Base-by-base conservation (phyloP, 2,888 invertebrate genomes). In the Zele albiditarsus region DNA sequence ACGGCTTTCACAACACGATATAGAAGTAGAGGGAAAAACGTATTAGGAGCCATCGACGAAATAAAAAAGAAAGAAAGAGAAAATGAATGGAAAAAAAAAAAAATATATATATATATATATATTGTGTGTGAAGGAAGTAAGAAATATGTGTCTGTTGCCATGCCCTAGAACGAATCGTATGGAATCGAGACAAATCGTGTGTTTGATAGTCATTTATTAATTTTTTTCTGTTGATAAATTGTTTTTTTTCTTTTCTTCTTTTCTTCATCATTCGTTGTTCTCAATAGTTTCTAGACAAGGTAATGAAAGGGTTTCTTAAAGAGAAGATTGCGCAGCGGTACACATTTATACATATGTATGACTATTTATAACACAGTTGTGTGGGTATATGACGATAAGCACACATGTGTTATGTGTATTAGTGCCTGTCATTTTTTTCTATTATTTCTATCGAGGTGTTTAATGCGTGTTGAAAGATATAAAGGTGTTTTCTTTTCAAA, bases 1-100 rank as follows among this genome's bases (percentile, higher is more conserved):
- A 71, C 71, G 63, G 69, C 38, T 73, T 76, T 73, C 73, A 60
- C 67, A 73, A 66, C 27, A 63, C 28, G 42, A 28, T 31, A 62
- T 66, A 23, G 38, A 38, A 38, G 10, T 20, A 67, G 42, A 70
- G 60, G 28, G 57, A 69, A 69, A 53, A 46, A 69, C 28, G 62
- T 65, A 66, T 63, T 42, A 42, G 10, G 38, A 75, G 62, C 69
- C n/a, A 71, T 28, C 62, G 75, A 38, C 46, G 75, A 53, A 49
- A 71, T 38, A 74, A 73, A 74, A 73, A 53, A 70, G 58, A 69
- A 31, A 38, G 46, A 66, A 69, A 46, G 68, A 67, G n/a, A 63
- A 60, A 63, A 49, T 12, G 67, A 60, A 67, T 25, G 4, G 31
- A 74, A 66, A 63, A 73, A 66, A 71, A 72, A 74, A 71, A 63